Conservation (phyloP, 2,888 invertebrate genomes). For the Parnassius mnemosyne region DNA sequence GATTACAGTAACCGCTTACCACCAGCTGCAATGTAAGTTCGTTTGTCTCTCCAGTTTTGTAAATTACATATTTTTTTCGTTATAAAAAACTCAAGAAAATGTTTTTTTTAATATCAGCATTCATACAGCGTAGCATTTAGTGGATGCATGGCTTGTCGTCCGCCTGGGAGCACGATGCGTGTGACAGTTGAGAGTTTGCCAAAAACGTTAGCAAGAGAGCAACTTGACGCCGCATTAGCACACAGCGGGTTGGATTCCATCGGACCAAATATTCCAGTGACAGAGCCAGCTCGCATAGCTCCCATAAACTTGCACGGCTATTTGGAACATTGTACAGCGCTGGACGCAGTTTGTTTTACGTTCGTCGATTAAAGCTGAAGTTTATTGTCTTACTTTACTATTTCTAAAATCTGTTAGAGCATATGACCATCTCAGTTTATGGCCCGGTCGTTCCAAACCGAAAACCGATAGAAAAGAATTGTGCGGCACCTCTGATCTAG, state of each 20-base stretch:
- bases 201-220: constrained; percentile 63
- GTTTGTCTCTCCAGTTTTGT: too few species aligned
- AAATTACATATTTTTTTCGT: too few species aligned
- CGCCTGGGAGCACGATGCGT: constrained; percentile 59
- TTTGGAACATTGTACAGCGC: constrained; percentile 4
- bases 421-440: too few species aligned
- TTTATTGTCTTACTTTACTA: neutral
- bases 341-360: constrained; percentile 3
- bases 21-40: too few species aligned
- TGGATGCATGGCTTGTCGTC: constrained; percentile 10
- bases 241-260: constrained; percentile 49
- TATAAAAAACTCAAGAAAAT: too few species aligned
- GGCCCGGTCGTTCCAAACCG: too few species aligned
- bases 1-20: too few species aligned
- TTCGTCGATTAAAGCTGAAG: constrained; percentile 7
- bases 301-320: constrained; percentile 24
- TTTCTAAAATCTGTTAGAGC: too few species aligned
- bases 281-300: constrained; percentile 24
- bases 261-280: constrained; percentile 35
- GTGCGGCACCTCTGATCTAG: too few species aligned
- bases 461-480: too few species aligned
- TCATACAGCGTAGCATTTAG: neutral
- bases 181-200: constrained; percentile 75
- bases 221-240: constrained; percentile 58
- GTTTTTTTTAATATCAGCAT: too few species aligned